Percentiles rank a stretch among this genome's conserved stretches.
These are phyloP conservation scores for Pseudachorutes palmiensis DNA, from an alignment of 1,140 invertebrate species.

Conservation along the genomic window DNA sequence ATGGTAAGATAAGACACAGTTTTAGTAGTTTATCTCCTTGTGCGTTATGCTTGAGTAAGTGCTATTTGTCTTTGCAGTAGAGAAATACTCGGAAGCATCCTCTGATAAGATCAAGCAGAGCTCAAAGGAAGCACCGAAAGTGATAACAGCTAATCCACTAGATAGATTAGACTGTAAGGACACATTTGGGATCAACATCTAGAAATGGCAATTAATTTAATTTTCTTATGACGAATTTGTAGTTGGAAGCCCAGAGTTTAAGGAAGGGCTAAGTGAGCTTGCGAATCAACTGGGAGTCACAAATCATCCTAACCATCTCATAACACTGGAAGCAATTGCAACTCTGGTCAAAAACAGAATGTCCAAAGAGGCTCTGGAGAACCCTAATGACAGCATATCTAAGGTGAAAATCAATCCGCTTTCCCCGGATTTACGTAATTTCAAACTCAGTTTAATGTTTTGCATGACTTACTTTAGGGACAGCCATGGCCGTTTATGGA, in stretches of 20 bases:
- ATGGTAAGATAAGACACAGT: slow-evolving; percentile 40
- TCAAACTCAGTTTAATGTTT: neutral
- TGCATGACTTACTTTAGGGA: slow-evolving; percentile 46
- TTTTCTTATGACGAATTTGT: slow-evolving; percentile 31
- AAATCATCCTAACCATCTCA: slow-evolving; percentile 68
- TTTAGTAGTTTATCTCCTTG: too few species aligned
- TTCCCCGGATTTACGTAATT: too few species aligned
- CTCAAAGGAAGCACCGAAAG: slow-evolving; percentile 52
- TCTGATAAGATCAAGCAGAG: slow-evolving; percentile 51
- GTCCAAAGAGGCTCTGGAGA: slow-evolving; percentile 54
- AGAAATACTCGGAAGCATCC: slow-evolving; percentile 60
- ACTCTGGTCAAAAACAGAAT: slow-evolving; percentile 58
- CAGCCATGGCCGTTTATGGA: slow-evolving; percentile 60
- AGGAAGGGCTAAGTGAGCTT: slow-evolving; percentile 64
- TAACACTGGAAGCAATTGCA: slow-evolving; percentile 65
- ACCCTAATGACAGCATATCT: slow-evolving; percentile 48
- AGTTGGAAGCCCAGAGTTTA: slow-evolving; percentile 77
- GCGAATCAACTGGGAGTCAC: slow-evolving; percentile 70
- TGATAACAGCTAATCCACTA: slow-evolving; percentile 68
- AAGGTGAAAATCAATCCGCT: too few species aligned
- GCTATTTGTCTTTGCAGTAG: too few species aligned
- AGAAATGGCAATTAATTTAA: neutral
- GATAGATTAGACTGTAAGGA: slow-evolving; percentile 75
- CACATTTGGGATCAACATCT: too few species aligned
- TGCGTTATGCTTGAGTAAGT: too few species aligned